These are phyloP conservation scores for Kobus ellipsiprymnus DNA, from an alignment of 2,113 vertebrate genomes.

Conservation along the genomic window DNA sequence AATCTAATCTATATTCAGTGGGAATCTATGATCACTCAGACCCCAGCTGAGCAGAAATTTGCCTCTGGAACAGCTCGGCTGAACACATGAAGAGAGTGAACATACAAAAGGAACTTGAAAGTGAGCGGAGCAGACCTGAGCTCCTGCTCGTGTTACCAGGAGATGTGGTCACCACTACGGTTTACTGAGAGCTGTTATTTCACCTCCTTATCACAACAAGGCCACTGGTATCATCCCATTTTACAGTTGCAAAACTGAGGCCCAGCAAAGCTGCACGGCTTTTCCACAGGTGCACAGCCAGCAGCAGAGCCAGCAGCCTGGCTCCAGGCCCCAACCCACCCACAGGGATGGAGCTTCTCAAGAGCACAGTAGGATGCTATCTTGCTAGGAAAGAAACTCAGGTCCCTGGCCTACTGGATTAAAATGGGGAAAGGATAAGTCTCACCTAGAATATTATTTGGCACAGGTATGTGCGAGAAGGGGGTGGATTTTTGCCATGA, in stretches of 20 bases:
- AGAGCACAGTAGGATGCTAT: too few species aligned
- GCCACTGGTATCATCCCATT: accelerated
- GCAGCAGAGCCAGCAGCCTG: neutral
- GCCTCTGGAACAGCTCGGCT: neutral
- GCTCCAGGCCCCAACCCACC: neutral
- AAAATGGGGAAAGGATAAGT: neutral
- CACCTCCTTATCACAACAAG: neutral
- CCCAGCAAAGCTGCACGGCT: accelerated
- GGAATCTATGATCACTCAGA: neutral
- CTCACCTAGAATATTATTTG: neutral
- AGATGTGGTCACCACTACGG: accelerated
- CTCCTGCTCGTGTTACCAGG: accelerated
- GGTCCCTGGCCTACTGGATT: neutral
- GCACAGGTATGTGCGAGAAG: neutral
- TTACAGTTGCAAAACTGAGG: neutral
- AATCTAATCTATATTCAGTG: neutral
- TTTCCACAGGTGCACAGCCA: accelerated
- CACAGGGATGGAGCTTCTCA: neutral
- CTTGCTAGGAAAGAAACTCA: neutral
- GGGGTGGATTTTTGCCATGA: neutral
- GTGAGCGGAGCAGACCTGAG: neutral
- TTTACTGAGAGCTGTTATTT: neutral
- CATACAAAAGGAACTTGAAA: neutral
- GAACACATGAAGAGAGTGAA: neutral
- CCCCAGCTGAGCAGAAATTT: neutral